Evolutionary conservation across 2,797 vertebrate genomes (phyloP).

Genomic region (Muscicapa comitata): DNA sequence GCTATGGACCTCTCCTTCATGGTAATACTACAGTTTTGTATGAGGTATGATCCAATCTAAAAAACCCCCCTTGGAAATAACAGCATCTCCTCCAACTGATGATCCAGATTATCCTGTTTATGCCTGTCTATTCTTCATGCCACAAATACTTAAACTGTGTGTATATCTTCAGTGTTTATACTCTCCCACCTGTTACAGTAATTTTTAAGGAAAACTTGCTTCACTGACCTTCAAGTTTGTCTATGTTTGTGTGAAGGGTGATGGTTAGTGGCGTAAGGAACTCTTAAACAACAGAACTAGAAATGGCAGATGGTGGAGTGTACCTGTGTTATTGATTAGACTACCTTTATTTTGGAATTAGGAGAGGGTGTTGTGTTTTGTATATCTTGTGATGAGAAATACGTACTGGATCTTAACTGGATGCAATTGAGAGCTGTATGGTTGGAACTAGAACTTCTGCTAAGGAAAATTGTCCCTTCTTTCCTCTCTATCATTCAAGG

Average conservation of each 20-base stretch:
- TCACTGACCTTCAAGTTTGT: not conserved
- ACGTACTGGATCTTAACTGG: not conserved
- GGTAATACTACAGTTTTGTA: conserved; percentile 93
- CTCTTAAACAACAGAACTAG: not conserved
- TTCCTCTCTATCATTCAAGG: not conserved
- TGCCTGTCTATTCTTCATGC: not conserved
- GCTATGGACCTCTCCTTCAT: conserved; percentile 92
- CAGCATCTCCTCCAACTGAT: not conserved
- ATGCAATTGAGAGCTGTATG: not conserved
- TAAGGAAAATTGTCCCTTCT: not conserved
- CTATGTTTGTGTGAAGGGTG: not conserved
- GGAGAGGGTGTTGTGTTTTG: not conserved
- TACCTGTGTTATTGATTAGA: not conserved
- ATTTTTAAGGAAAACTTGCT: not conserved
- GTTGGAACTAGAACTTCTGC: not conserved
- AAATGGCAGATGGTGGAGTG: not conserved
- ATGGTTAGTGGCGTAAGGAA: rapidly evolving
- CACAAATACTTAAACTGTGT: not conserved
- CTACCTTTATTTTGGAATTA: not conserved
- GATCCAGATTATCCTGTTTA: not conserved
- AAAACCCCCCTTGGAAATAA: not conserved
- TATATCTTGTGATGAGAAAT: not conserved
- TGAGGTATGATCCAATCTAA: conserved; percentile 79
- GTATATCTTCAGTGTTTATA: not conserved
- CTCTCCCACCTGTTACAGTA: not conserved